A percentile compares a stretch with the other conserved stretches of the same genome.
These are phyloP conservation scores for Burhinus oedicnemus DNA, from an alignment of 2,113 vertebrate genomes.

Conservation along the genomic window DNA sequence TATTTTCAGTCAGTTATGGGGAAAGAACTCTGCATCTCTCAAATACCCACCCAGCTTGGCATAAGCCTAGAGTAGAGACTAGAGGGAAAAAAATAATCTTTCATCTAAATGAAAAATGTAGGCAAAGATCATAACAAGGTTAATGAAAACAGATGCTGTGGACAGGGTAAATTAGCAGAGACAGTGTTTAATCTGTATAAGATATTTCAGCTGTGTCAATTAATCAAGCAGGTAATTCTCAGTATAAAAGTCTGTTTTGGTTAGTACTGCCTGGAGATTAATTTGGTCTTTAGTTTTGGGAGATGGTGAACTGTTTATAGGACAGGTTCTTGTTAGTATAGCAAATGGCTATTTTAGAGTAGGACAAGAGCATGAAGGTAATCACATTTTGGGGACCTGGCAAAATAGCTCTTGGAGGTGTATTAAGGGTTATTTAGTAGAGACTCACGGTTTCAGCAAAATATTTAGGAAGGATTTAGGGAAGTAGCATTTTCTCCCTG, in stretches of 20 bases:
- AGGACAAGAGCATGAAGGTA: background rate
- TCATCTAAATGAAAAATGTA: background rate
- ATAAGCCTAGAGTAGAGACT: background rate
- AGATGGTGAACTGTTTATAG: background rate
- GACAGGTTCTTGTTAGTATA: background rate
- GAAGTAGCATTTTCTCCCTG: background rate
- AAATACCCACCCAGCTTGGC: background rate
- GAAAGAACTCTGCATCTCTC: background rate
- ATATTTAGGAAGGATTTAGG: background rate
- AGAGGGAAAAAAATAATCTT: background rate
- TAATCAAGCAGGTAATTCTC: background rate
- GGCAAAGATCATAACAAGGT: background rate
- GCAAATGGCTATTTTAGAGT: background rate
- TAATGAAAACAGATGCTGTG: background rate
- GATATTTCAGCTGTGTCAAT: background rate
- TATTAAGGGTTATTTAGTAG: background rate
- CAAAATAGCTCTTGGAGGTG: background rate
- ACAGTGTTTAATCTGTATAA: background rate
- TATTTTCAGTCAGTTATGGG: background rate
- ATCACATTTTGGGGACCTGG: background rate
- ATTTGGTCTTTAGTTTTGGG: background rate
- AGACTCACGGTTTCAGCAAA: background rate
- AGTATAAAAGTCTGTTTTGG: background rate
- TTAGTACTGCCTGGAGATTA: background rate
- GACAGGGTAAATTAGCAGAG: background rate